Conservation (phyloP, 2,113 vertebrate genomes). For the Ophiodon elongatus region DNA sequence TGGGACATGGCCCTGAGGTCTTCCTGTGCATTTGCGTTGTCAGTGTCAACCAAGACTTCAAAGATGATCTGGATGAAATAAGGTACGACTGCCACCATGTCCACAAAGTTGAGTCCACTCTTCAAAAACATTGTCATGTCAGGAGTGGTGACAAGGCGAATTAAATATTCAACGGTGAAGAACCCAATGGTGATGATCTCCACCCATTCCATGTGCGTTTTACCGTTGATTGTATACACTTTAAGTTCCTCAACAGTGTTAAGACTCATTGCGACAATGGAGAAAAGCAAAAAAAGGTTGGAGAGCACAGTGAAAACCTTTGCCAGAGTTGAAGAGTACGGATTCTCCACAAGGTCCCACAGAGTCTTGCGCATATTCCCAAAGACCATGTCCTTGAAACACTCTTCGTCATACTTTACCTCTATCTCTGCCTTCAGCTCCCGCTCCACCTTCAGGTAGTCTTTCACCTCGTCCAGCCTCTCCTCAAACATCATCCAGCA, state of each 20-base stretch:
- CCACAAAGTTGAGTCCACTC: slow-evolving; percentile 86
- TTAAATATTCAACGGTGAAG: slow-evolving; percentile 87
- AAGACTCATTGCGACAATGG: slow-evolving; percentile 87
- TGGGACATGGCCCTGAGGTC: slow-evolving; percentile 82
- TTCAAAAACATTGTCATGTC: slow-evolving; percentile 80
- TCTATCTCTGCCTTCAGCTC: slow-evolving; percentile 87
- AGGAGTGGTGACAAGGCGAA: slow-evolving; percentile 84
- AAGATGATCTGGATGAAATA: slow-evolving; percentile 86
- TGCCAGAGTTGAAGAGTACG: slow-evolving; percentile 84
- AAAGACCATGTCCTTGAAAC: slow-evolving; percentile 84
- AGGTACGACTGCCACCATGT: slow-evolving; percentile 88
- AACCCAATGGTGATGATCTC: slow-evolving; percentile 88
- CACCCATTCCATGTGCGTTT: slow-evolving; percentile 84
- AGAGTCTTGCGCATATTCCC: slow-evolving; percentile 76
- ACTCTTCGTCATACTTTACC: slow-evolving; percentile 65
- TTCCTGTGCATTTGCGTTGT: slow-evolving; percentile 59
- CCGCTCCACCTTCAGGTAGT: slow-evolving; percentile 86
- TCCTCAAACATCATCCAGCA: slow-evolving; percentile 89
- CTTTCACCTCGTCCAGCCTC: slow-evolving; percentile 85
- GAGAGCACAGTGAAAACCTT: slow-evolving; percentile 87
- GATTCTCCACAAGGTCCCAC: slow-evolving; percentile 89
- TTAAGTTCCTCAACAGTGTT: slow-evolving; percentile 89
- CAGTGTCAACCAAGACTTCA: slow-evolving; percentile 60
- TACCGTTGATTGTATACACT: slow-evolving; percentile 66
- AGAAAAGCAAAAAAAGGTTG: slow-evolving; percentile 88